Conservation (phyloP, 2,797 vertebrate genomes). For the Netta rufina region DNA sequence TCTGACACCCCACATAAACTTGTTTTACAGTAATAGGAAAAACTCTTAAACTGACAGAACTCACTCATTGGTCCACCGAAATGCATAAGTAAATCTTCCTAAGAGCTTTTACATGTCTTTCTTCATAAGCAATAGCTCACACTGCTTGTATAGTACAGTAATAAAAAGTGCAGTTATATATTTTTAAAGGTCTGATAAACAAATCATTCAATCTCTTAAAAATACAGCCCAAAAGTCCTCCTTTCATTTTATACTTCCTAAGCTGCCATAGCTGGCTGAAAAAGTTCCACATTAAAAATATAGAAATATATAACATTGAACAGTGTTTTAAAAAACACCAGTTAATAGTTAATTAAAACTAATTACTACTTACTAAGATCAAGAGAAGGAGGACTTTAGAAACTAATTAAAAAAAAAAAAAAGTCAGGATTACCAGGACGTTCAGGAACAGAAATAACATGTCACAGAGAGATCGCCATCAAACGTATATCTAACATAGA, state of each 20-base stretch:
- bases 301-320: background rate
- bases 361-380: background rate
- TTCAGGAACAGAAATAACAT: background rate
- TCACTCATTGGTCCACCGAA: background rate
- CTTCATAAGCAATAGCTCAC: background rate
- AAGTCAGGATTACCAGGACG: background rate
- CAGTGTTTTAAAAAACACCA: background rate
- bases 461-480: background rate
- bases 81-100: background rate
- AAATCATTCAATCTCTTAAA: background rate
- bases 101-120: background rate
- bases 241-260: background rate
- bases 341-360: background rate
- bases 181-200: background rate
- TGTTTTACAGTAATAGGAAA: background rate
- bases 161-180: background rate
- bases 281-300: background rate
- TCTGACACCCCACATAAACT: background rate
- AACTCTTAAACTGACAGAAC: background rate
- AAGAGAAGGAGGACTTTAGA: background rate
- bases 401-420: background rate
- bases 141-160: background rate
- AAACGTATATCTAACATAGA: background rate
- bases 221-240: background rate
- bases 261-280: background rate